Conservation (phyloP, 1,140 invertebrate species). For the Cherax quadricarinatus region DNA sequence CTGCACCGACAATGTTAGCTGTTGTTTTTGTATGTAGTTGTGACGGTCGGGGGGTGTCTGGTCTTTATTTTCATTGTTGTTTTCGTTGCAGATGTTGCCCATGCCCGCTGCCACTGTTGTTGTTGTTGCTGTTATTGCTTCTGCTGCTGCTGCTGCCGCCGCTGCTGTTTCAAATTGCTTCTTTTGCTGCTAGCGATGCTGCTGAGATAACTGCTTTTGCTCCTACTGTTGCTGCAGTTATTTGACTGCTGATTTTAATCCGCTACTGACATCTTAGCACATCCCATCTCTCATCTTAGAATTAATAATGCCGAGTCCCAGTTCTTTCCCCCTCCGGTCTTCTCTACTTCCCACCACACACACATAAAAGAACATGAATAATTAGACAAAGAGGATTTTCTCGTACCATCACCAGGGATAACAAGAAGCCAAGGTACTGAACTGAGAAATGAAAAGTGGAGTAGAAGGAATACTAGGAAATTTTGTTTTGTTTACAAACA, state of each 20-base stretch:
- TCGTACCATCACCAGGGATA: no score
- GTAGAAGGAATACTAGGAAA: no score
- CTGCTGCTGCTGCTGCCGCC: not conserved
- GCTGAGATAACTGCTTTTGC: not conserved
- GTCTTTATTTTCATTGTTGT: not conserved
- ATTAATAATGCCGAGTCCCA: no score
- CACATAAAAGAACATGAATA: no score
- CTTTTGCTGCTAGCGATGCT: not conserved
- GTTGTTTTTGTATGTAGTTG: not conserved
- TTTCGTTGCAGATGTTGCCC: not conserved
- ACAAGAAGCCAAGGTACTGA: no score
- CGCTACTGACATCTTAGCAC: no score
- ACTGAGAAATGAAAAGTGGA: no score
- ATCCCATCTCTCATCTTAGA: no score
- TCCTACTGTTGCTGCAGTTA: not conserved
- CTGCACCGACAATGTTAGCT: not conserved
- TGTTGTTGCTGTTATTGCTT: not conserved
- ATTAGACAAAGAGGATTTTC: no score
- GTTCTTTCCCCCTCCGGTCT: no score
- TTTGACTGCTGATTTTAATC: not conserved
- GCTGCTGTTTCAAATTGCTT: not conserved
- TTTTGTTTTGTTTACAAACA: no score
- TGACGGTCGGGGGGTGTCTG: not conserved
- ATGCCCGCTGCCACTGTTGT: not conserved
- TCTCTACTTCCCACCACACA: no score